Conservation (phyloP, 2,797 vertebrate species). For the Florisuga fusca region DNA sequence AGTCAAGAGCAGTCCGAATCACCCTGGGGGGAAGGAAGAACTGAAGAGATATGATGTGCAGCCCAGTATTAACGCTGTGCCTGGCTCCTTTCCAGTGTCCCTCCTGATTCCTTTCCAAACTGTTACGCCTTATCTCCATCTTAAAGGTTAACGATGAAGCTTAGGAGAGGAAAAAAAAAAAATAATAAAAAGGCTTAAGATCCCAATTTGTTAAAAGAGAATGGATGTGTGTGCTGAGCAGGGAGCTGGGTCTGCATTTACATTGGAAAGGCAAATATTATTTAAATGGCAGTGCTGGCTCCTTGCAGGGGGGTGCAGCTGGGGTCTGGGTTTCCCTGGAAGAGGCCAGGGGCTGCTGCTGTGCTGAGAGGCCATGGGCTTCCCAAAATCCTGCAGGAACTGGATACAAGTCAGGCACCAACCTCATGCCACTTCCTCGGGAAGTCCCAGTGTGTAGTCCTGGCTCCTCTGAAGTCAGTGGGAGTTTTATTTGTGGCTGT, state of each 20-base stretch:
- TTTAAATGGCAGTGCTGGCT: not conserved
- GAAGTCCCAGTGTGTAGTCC: not conserved
- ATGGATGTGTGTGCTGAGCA: not conserved
- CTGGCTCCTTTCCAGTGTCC: slow-evolving; percentile 46
- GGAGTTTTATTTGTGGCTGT: not conserved
- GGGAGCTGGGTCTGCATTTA: slow-evolving; percentile 9
- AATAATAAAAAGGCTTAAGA: not conserved
- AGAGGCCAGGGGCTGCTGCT: not conserved
- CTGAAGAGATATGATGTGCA: slow-evolving; percentile 43
- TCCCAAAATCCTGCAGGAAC: not conserved
- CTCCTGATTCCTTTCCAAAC: slow-evolving; percentile 8
- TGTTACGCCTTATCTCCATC: slow-evolving; percentile 26
- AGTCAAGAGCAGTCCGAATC: slow-evolving; percentile 65
- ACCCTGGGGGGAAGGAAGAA: slow-evolving; percentile 51
- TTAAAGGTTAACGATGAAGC: slow-evolving; percentile 66
- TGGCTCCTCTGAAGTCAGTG: slow-evolving; percentile 1
- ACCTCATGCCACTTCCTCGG: rapidly evolving
- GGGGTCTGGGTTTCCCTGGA: not conserved
- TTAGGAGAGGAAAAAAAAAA: not conserved
- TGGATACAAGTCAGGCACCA: not conserved
- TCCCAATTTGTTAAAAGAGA: slow-evolving; percentile 23
- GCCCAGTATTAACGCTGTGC: slow-evolving; percentile 25
- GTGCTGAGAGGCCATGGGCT: rapidly evolving
- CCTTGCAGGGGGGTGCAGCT: not conserved
- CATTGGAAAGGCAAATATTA: slow-evolving; percentile 45